Evolutionary conservation across 1,140 invertebrate species (phyloP), one percentile per base, ranked within the genome.

Genomic region (Apis laboriosa): DNA sequence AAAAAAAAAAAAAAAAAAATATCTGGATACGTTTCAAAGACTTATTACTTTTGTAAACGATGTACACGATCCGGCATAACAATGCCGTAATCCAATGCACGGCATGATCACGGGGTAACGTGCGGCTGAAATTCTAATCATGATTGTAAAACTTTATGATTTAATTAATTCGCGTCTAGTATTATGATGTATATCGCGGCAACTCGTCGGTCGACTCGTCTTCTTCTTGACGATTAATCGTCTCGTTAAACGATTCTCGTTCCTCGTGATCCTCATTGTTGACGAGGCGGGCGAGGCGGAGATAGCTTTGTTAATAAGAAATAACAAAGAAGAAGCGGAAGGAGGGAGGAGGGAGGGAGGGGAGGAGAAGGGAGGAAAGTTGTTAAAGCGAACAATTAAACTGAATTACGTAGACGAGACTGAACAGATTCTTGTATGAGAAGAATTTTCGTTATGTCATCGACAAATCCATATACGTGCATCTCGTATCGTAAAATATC

Each of bases 361-460:
- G 49, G 7, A 21, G 9, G 19, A 28, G 19, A 1, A 11, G 21
- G 21, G 61, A 9, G n/a, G 53, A 15, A 64, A 80, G 51, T 80
- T 53, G 34, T 80, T 80, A 60, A 11, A 51, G 24, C 55, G 56
- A 51, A 9, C 73, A 61, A 82, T 82, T 82, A 82, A 68, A 19
- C n/a, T 21, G 43, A 77, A 68, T 77, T 77, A 82, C 64, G 55
- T 60, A 49, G 68, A 21, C 43, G 63, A 34, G 56, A 28, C 1
- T 2, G 80, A 34, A 67, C 73, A 51, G 72, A 81, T 75, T 81
- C 73, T 60, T 21, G 60, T 9, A 15, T 19, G 43, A 9, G 49
- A 53, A 55, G 73, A 77, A 82, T 77, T 82, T 24, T 70, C 55
- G 64, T 82, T 82, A 77, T 77, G 80, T 82, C 80, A 82, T 82